Percentiles rank a stretch among this genome's conserved stretches.
These are phyloP conservation scores for Pegea sp. DNA, from an alignment of 23 tunicate genomes.

Conservation along the genomic window DNA sequence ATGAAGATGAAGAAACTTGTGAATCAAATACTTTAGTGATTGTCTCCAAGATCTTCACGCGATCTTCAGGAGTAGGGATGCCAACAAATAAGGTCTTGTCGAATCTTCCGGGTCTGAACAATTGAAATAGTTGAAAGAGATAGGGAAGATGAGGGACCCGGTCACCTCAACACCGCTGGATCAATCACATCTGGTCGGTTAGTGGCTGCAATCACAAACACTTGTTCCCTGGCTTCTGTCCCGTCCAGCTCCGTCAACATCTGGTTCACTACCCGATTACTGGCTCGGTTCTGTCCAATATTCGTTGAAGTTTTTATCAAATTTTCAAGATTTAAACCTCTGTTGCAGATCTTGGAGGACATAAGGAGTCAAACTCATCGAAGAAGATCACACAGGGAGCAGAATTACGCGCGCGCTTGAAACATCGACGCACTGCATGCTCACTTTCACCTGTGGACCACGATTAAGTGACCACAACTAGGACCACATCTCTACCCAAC, in stretches of 20 bases:
- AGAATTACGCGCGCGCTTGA: constrained; percentile 63
- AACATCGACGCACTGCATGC: constrained; percentile 74
- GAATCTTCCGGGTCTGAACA: constrained; percentile 61
- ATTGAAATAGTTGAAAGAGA: neutral
- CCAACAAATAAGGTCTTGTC: constrained; percentile 58
- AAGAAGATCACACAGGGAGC: constrained; percentile 82
- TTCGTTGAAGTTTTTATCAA: too few species aligned
- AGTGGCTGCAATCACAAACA: constrained; percentile 69
- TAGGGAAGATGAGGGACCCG: too few species aligned
- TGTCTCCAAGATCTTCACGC: constrained; percentile 42
- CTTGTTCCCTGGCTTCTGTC: constrained; percentile 12
- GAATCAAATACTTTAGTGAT: constrained; percentile 41
- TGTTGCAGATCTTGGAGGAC: constrained; percentile 48
- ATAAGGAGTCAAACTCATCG: constrained; percentile 77
- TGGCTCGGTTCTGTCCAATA: neutral
- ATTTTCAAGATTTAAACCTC: too few species aligned
- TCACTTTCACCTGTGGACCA: constrained; percentile 58
- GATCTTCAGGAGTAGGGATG: constrained; percentile 35
- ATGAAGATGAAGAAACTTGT: neutral
- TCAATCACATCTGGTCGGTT: constrained; percentile 87
- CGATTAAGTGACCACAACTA: too few species aligned
- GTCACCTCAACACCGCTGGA: constrained; percentile 69
- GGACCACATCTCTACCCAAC: too few species aligned
- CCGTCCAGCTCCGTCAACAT: constrained; percentile 96
- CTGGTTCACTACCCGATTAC: constrained; percentile 29